phyloP scores from a whole-genome alignment of 2,113 vertebrate species.

The Petaurus breviceps region DNA sequence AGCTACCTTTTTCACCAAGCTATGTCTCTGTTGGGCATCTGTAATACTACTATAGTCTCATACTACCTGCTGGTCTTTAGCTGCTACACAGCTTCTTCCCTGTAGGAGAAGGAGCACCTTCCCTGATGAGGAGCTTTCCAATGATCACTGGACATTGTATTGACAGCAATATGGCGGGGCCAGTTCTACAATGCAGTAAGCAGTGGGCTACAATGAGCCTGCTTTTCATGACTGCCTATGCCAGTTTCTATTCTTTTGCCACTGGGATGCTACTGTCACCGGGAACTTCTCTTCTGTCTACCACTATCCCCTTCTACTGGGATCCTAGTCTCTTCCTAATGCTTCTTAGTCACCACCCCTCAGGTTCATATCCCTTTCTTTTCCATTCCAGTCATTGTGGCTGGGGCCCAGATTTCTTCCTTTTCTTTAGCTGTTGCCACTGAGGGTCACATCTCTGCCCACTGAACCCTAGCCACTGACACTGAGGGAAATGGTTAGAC shows the following conservation, averaged over 20 bases:
- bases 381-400: too few relatives aligned
- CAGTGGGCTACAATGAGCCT: too few relatives aligned
- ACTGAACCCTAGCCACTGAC: neutral
- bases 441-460: neutral
- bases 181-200: neutral
- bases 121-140: neutral
- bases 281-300: too few relatives aligned
- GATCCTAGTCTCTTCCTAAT: too few relatives aligned
- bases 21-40: neutral
- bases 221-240: too few relatives aligned
- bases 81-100: neutral
- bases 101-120: too few relatives aligned
- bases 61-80: neutral
- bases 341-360: too few relatives aligned
- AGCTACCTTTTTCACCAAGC: neutral
- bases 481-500: neutral
- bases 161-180: neutral
- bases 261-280: too few relatives aligned
- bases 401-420: too few relatives aligned
- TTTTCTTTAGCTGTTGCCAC: too few relatives aligned
- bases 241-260: neutral
- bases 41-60: neutral
- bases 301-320: too few relatives aligned
- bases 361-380: too few relatives aligned
- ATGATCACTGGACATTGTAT: neutral